Conservation (phyloP, 2,888 invertebrate genomes). For the Tupiocoris notatus region DNA sequence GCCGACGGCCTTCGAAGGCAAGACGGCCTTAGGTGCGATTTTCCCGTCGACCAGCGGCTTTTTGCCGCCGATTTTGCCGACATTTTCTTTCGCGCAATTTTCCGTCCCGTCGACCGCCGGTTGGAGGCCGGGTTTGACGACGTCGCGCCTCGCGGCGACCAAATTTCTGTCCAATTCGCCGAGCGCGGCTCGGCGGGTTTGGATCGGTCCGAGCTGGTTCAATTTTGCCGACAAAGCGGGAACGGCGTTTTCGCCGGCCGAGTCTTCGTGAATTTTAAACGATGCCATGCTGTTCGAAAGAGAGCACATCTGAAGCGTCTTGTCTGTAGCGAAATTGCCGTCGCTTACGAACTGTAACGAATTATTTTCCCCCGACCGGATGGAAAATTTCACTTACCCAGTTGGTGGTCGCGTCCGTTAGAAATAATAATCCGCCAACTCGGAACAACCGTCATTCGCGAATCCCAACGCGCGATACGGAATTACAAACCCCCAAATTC, state of each 20-base stretch:
- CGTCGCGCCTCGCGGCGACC: neutral
- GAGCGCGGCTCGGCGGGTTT: conserved; percentile 7
- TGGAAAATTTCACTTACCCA: no score
- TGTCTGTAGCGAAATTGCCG: no score
- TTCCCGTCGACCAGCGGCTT: neutral
- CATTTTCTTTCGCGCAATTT: neutral
- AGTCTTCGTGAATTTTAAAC: conserved; percentile 72
- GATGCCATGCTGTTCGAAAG: conserved; percentile 61
- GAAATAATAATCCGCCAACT: no score
- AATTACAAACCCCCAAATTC: no score
- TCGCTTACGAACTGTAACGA: no score
- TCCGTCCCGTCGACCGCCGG: neutral
- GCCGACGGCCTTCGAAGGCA: neutral
- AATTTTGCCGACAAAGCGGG: conserved; percentile 9
- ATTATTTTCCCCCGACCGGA: no score
- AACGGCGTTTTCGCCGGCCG: conserved; percentile 62
- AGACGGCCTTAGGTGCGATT: neutral
- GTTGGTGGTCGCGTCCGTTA: no score
- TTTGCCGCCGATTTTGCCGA: neutral
- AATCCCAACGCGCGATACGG: no score
- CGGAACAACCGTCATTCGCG: no score
- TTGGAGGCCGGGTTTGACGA: neutral
- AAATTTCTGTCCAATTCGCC: conserved; percentile 16
- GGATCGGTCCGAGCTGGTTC: conserved; percentile 4
- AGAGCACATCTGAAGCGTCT: conserved; percentile 20